Percentiles rank a stretch among this genome's conserved stretches.
phyloP scores from a whole-genome alignment of 2,797 vertebrate species.

The Chaenodraco wilsoni region DNA sequence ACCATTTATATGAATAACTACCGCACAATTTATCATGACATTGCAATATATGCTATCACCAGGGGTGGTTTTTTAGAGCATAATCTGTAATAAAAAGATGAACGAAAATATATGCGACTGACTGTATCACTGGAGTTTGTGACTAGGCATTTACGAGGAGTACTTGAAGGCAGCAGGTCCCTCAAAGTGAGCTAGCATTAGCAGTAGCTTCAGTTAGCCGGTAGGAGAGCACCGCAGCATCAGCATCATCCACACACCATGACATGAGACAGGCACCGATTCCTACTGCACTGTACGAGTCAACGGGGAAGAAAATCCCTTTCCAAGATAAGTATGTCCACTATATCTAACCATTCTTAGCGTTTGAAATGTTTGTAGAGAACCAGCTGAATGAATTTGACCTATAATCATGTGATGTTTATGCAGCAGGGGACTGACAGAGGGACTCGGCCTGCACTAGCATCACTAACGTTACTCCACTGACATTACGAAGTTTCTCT shows the following conservation, averaged over 20 bases:
- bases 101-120: too few relatives aligned
- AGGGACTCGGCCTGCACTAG: constrained; percentile 53
- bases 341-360: fast-evolving
- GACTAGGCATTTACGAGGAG: neutral
- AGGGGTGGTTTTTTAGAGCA: too few relatives aligned
- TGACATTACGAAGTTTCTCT: neutral
- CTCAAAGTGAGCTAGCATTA: constrained; percentile 63
- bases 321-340: constrained; percentile 50
- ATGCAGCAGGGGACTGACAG: constrained; percentile 28
- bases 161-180: constrained; percentile 57
- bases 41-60: too few relatives aligned
- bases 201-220: constrained; percentile 46
- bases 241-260: constrained; percentile 32
- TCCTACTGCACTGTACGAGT: neutral
- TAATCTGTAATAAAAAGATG: too few relatives aligned
- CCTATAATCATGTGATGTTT: constrained; percentile 23
- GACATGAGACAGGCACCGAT: constrained; percentile 16
- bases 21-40: neutral
- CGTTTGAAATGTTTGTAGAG: neutral
- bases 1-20: neutral
- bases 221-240: constrained; percentile 46
- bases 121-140: too few relatives aligned
- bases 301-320: neutral
- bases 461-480: constrained; percentile 22
- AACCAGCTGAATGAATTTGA: constrained; percentile 16